A percentile compares a stretch with the other conserved stretches of the same genome.
phyloP scores from a whole-genome alignment of 2,113 vertebrate species.

The Athene cunicularia region DNA sequence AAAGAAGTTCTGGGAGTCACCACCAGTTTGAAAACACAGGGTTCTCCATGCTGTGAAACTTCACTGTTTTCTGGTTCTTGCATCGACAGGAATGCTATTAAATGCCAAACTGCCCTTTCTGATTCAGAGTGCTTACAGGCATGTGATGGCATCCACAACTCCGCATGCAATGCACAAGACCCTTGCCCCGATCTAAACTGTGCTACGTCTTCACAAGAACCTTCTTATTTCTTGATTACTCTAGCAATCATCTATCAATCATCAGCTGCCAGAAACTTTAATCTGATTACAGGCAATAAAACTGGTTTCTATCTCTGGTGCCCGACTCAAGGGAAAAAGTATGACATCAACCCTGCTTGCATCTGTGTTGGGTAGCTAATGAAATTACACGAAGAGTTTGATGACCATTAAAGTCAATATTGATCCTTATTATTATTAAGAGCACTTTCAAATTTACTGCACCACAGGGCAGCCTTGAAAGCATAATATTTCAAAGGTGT shows the following conservation, averaged over 20 bases:
- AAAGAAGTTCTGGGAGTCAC: background rate
- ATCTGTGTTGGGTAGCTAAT: slow-evolving; percentile 81
- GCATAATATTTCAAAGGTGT: slow-evolving; percentile 82
- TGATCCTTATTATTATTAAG: slow-evolving; percentile 84
- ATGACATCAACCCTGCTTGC: slow-evolving; percentile 82
- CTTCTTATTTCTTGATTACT: slow-evolving; percentile 66
- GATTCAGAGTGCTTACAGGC: background rate
- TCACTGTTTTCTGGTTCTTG: background rate
- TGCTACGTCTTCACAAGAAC: background rate
- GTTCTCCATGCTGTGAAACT: background rate
- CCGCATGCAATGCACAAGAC: background rate
- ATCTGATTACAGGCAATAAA: slow-evolving; percentile 80
- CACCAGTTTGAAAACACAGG: background rate
- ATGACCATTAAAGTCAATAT: slow-evolving; percentile 85
- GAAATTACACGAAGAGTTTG: slow-evolving; percentile 82
- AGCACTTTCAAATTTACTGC: slow-evolving; percentile 84
- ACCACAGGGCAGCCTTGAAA: slow-evolving; percentile 74
- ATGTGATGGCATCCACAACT: background rate
- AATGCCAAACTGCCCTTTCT: background rate
- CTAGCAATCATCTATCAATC: slow-evolving; percentile 68
- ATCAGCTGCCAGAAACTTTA: slow-evolving; percentile 73
- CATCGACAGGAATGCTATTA: background rate
- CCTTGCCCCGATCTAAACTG: background rate
- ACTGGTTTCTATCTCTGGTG: slow-evolving; percentile 79
- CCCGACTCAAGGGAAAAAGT: slow-evolving; percentile 77